A percentile compares a stretch with the other conserved stretches of the same genome.
Conservation (phyloP, 2,888 invertebrate genomes). For the Spicauda simplicius region DNA sequence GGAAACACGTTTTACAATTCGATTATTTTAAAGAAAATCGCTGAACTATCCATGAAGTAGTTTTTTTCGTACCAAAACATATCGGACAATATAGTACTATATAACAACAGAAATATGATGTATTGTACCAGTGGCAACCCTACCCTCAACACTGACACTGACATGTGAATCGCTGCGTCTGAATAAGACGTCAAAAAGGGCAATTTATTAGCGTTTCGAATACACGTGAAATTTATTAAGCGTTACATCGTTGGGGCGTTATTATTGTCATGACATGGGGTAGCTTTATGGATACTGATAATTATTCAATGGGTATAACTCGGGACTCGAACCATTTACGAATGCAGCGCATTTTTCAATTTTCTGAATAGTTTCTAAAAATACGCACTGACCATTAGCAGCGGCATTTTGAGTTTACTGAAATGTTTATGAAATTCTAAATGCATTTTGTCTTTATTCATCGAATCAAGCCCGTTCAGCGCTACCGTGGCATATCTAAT, state of each 20-base stretch:
- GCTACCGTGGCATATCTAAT: conserved; percentile 63
- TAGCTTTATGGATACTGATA: conserved; percentile 55
- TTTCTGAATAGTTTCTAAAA: conserved; percentile 23
- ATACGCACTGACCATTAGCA: conserved; percentile 24
- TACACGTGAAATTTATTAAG: conserved; percentile 76
- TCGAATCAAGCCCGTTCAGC: conserved; percentile 55
- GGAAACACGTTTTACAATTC: no score
- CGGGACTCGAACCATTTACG: conserved; percentile 25
- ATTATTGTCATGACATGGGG: conserved; percentile 54
- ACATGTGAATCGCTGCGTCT: conserved; percentile 61
- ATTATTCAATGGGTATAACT: conserved; percentile 33
- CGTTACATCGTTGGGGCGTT: conserved; percentile 74
- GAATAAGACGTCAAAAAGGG: conserved; percentile 81
- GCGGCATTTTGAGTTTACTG: conserved; percentile 25
- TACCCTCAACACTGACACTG: conserved; percentile 54
- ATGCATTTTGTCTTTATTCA: conserved; percentile 53
- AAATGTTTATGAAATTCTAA: conserved; percentile 29
- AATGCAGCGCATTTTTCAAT: conserved; percentile 18
- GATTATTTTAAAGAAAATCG: no score
- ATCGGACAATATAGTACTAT: no score
- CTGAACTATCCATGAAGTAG: no score
- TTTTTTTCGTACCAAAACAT: no score
- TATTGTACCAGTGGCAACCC: no score
- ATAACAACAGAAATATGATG: no score
- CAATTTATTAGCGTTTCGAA: conserved; percentile 71